A percentile compares a stretch with the other conserved stretches of the same genome.
Evolutionary conservation across 2,797 vertebrate genomes (phyloP).

Genomic region (Thamnophis elegans): DNA sequence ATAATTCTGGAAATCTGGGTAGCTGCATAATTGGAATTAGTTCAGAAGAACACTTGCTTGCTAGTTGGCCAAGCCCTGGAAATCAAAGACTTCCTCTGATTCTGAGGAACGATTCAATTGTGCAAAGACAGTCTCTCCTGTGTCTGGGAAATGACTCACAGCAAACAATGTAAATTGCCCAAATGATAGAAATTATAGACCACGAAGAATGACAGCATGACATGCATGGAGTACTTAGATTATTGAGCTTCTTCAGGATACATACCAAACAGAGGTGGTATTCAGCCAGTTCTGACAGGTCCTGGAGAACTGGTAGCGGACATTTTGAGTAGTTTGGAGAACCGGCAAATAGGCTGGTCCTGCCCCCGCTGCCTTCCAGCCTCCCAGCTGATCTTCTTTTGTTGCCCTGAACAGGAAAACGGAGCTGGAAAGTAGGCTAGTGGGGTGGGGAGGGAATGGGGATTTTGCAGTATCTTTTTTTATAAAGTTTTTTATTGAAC

Average conservation of each 20-base stretch:
- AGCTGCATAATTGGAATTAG: neutral
- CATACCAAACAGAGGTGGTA: neutral
- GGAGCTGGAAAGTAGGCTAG: too few species aligned
- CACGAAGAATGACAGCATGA: neutral
- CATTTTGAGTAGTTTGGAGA: too few species aligned
- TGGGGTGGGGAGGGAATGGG: too few species aligned
- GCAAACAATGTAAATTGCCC: neutral
- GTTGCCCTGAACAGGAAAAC: too few species aligned
- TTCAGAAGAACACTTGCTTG: neutral
- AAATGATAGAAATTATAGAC: neutral
- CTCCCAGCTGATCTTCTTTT: too few species aligned
- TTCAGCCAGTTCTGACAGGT: too few species aligned
- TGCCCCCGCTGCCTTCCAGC: too few species aligned
- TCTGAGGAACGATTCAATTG: neutral
- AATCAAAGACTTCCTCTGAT: slow-evolving; percentile 7
- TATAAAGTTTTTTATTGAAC: too few species aligned
- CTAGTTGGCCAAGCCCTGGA: neutral
- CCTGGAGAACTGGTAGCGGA: too few species aligned
- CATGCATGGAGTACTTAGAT: neutral
- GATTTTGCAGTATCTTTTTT: too few species aligned
- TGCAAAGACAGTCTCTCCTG: neutral
- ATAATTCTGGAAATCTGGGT: slow-evolving; percentile 1
- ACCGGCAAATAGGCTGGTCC: too few species aligned
- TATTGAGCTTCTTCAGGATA: neutral
- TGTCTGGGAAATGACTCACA: neutral